Evolutionary conservation across 2,113 vertebrate species (phyloP).

Genomic region (Neotragus moschatus): DNA sequence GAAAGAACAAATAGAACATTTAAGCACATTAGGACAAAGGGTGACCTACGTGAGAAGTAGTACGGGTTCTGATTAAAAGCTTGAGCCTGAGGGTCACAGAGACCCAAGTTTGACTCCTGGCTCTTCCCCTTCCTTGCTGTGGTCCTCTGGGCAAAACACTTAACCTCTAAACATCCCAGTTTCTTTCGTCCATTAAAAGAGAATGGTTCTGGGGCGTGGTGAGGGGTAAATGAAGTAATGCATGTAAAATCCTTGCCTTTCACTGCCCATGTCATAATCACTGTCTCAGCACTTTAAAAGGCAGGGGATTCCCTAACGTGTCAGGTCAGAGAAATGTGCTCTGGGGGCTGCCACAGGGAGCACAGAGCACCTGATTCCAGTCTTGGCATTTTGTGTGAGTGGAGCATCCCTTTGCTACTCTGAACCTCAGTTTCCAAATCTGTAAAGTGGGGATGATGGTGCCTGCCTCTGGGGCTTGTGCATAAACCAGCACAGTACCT

Average conservation of each 20-base stretch:
- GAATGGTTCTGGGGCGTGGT: background rate
- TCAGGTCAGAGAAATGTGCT: background rate
- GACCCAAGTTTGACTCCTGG: background rate
- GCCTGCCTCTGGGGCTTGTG: background rate
- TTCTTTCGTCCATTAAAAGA: background rate
- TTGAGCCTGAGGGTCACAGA: background rate
- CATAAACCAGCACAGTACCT: background rate
- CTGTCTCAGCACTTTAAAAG: background rate
- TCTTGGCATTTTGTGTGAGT: background rate
- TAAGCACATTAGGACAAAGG: background rate
- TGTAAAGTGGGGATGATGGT: rapidly evolving
- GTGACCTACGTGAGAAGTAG: background rate
- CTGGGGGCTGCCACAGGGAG: background rate
- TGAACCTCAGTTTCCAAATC: background rate
- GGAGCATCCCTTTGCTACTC: background rate
- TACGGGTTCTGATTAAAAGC: background rate
- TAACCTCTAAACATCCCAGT: background rate
- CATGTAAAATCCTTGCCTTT: background rate
- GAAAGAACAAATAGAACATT: background rate
- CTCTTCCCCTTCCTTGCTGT: background rate
- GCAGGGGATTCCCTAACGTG: background rate
- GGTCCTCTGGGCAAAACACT: background rate
- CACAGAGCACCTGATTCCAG: background rate
- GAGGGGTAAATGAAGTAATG: background rate
- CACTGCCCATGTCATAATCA: background rate